phyloP scores from a whole-genome alignment of 2,113 vertebrate genomes.

The Salvelinus alpinus region DNA sequence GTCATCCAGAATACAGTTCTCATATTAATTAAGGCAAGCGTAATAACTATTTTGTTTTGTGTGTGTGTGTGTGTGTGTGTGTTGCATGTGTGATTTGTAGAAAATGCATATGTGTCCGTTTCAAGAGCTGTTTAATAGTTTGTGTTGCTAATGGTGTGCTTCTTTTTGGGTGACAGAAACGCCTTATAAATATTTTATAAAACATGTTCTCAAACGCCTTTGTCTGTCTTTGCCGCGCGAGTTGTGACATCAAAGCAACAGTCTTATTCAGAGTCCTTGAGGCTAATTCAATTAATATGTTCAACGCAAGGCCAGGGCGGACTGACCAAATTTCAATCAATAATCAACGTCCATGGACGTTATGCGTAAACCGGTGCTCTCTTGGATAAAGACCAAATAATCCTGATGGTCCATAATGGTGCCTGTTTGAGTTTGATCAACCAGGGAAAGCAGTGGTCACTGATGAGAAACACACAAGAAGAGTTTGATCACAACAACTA shows the following conservation, averaged over 20 bases:
- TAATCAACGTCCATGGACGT: too few relatives aligned
- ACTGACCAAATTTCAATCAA: too few relatives aligned
- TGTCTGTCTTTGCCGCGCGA: neutral
- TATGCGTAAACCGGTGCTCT: too few relatives aligned
- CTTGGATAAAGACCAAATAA: too few relatives aligned
- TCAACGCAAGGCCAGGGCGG: too few relatives aligned
- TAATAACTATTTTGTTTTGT: neutral
- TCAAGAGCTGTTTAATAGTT: neutral
- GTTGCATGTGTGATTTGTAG: neutral
- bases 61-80: neutral
- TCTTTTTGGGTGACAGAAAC: neutral
- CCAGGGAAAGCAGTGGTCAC: neutral
- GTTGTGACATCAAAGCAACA: too few relatives aligned
- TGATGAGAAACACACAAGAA: neutral
- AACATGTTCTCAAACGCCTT: neutral
- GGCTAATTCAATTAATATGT: too few relatives aligned
- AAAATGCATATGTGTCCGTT: neutral
- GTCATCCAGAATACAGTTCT: slow-evolving; percentile 68
- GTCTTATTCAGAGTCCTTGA: too few relatives aligned
- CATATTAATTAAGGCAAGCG: slow-evolving; percentile 64
- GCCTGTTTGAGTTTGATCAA: neutral
- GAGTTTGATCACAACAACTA: neutral
- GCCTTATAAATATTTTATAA: neutral
- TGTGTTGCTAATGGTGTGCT: neutral
- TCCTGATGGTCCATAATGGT: too few relatives aligned